phyloP scores from a whole-genome alignment of 2,113 vertebrate genomes.

The Brienomyrus longianalis region DNA sequence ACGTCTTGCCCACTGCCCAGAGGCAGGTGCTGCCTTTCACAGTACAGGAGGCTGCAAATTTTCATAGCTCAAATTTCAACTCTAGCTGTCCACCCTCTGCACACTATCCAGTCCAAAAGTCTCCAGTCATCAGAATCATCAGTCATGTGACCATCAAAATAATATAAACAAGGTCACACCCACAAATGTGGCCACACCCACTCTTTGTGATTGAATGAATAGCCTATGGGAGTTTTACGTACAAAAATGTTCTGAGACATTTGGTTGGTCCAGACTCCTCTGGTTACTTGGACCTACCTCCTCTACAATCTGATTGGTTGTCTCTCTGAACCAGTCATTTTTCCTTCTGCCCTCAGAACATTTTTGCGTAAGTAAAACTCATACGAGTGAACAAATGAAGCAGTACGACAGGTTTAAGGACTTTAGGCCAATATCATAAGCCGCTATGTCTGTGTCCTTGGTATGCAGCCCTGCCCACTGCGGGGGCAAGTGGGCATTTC shows the following conservation, averaged over 20 bases:
- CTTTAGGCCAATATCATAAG: not conserved
- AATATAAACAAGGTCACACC: too few species aligned
- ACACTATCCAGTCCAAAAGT: not conserved
- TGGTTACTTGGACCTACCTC: too few species aligned
- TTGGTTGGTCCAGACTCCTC: too few species aligned
- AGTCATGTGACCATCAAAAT: not conserved
- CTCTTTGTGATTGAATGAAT: not conserved
- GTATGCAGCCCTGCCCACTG: not conserved
- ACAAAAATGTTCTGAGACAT: not conserved
- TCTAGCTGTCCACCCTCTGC: not conserved
- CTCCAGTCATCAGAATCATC: not conserved
- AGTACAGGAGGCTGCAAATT: not conserved
- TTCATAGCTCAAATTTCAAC: not conserved
- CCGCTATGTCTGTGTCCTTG: not conserved
- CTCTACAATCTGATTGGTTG: too few species aligned
- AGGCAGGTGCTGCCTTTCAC: not conserved
- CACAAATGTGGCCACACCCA: not conserved
- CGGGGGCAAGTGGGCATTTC: not conserved
- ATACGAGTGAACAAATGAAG: not conserved
- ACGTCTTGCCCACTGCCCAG: not conserved
- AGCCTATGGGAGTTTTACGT: not conserved
- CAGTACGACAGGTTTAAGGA: not conserved
- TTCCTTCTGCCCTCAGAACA: not conserved
- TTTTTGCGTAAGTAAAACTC: not conserved
- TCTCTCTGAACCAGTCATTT: too few species aligned